Evolutionary conservation across 2,113 vertebrate species (phyloP).

Genomic region (Tringa solitaria): DNA sequence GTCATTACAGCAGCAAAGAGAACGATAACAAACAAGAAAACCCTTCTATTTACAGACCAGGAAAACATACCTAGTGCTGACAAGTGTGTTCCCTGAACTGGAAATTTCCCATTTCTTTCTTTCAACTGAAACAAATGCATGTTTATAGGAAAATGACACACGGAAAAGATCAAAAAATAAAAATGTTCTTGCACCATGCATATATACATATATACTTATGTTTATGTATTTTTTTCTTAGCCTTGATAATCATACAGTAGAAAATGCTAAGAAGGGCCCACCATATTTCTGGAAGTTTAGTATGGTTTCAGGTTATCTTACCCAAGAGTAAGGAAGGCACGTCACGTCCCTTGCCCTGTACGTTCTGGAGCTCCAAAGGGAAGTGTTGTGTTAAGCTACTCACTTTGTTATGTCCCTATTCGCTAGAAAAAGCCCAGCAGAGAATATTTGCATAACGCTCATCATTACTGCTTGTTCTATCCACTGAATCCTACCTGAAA

Average conservation of each 20-base stretch:
- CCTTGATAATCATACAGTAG: not conserved
- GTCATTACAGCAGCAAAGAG: not conserved
- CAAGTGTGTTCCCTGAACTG: not conserved
- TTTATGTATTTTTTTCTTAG: not conserved
- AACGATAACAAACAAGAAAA: not conserved
- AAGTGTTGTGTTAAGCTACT: not conserved
- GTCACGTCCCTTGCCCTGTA: not conserved
- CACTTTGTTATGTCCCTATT: not conserved
- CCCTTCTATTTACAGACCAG: not conserved
- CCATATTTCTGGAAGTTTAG: not conserved
- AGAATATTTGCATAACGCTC: conserved; percentile 60
- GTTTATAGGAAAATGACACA: not conserved
- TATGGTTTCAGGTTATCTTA: conserved; percentile 4
- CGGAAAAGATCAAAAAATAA: not conserved
- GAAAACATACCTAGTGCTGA: not conserved
- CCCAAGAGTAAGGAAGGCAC: not conserved
- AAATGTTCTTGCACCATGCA: not conserved
- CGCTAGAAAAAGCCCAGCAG: not conserved
- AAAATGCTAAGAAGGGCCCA: not conserved
- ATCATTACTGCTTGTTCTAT: not conserved
- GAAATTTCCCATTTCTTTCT: not conserved
- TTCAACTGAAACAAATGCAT: not conserved
- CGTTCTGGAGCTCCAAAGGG: not conserved
- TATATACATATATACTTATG: not conserved
- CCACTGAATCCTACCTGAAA: not conserved